These are phyloP conservation scores for Dendrolimus pini DNA, from an alignment of 2,888 invertebrate genomes.

Conservation along the genomic window DNA sequence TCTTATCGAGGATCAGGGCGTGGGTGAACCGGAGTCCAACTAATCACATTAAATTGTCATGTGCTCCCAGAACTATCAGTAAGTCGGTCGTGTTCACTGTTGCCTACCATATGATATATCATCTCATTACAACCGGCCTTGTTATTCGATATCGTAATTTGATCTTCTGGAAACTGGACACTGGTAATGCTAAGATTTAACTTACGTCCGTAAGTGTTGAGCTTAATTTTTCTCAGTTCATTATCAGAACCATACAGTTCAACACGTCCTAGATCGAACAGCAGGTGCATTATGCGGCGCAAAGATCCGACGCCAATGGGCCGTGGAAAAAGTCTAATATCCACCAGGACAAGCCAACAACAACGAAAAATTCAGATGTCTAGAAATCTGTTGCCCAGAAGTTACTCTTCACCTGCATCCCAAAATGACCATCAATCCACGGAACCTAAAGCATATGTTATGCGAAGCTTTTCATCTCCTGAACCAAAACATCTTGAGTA, in stretches of 20 bases:
- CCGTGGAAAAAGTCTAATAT: conserved; percentile 54
- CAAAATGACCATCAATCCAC: conserved; percentile 38
- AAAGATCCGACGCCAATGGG: conserved; percentile 42
- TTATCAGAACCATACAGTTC: conserved; percentile 32
- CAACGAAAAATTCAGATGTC: conserved; percentile 45
- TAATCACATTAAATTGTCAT: conserved; percentile 32
- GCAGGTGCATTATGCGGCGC: conserved; percentile 42
- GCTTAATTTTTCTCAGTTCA: conserved; percentile 40
- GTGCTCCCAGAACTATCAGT: conserved; percentile 27
- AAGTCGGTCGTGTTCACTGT: conserved; percentile 57
- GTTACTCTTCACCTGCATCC: conserved; percentile 57
- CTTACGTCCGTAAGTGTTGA: conserved; percentile 42
- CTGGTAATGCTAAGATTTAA: conserved; percentile 48
- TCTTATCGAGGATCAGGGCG: conserved; percentile 37
- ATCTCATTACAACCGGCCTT: conserved; percentile 55
- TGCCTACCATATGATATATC: conserved; percentile 68
- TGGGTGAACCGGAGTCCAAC: conserved; percentile 27
- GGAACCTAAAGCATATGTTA: conserved; percentile 37
- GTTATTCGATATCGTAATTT: conserved; percentile 60
- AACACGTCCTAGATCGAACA: conserved; percentile 33
- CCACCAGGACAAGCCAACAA: conserved; percentile 54
- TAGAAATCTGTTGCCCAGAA: conserved; percentile 53
- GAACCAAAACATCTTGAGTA: conserved; percentile 51
- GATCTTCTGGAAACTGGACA: conserved; percentile 48
- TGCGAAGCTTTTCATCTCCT: conserved; percentile 61